Evolutionary conservation across 2,888 invertebrate species (phyloP), one percentile per base, ranked within the genome.

Genomic region (Spilarctia lutea): DNA sequence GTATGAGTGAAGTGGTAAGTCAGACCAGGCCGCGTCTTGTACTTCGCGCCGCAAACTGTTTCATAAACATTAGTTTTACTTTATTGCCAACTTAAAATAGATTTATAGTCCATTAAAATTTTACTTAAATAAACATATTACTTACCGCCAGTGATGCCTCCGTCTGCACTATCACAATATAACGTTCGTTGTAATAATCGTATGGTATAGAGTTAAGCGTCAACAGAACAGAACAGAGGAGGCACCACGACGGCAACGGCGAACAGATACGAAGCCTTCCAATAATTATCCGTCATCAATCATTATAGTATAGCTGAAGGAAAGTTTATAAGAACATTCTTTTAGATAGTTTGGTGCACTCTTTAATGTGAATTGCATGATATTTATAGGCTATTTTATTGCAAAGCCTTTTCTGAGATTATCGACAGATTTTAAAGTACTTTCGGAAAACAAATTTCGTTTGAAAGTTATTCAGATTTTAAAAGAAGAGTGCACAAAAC

Each of bases 1-100:
- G 98, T 98, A 96, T 99, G 99, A 91, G 98, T 97, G 97, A 98
- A 98, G 97, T 99, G 99, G 97, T 99, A 99, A 88, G 98, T 98
- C 91, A 99, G 97, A 85, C 99, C 99, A 85, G 99, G 99, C 86
- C 99, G 97, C 83, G 99, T 99, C 97, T 99, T 99, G 97, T 99
- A 99, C 91, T 99, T 97, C 90, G 98, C 98, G 93, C 98, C 98
- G 97, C 99, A 99, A 93, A 98, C 98, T 98, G 97, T 94, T 71
- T 39, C 68, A 76, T 66, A 81, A 73, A 68, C 6, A 6, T 35
- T 24, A 8, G 2, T 16, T 30, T 30, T 30, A 18, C 30, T 63
- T 27, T 20, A 8, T 3, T 8, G 20, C 24, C n/a, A n/a, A 24
- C 24, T 52, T n/a, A 24, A 7, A 60, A 60, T 60, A 3, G 13